Evolutionary conservation across 2,113 vertebrate genomes (phyloP), one percentile per base, ranked within the genome.

Genomic region (Lanius ludovicianus): DNA sequence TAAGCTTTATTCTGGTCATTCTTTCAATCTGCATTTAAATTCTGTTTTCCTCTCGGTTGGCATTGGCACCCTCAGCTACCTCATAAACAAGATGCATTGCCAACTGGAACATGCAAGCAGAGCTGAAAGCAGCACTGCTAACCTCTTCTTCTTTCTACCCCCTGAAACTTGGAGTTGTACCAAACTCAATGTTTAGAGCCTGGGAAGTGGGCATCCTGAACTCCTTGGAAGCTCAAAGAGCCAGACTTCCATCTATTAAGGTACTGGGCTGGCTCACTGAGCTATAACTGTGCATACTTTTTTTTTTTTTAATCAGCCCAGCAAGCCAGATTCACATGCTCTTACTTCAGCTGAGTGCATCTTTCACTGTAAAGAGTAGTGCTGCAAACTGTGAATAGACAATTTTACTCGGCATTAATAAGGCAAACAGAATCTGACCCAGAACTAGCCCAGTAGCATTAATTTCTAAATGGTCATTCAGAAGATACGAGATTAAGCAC

Each of bases 21-120:
- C 71, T 90, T 78, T 62, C 79, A 68, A 59, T 81, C 68, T 84
- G 64, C 59, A 96, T 96, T 96, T 94, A 63, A 94, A 88, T 89
- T 93, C 73, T 2, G 21, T 82, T 95, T 96, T 86, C n/a, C 71
- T 91, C 76, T 92, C 1, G 0, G 30, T 12, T 95, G 83, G 87
- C 85, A 95, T 31, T 50, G 7, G 28, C 55, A 70, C 65, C 55
- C 69, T 62, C 80, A 73, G 70, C 76, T 95, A 92, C 90, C 74
- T 94, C 84, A 87, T 83, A 90, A 96, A 93, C 73, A 95, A 81
- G 56, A 42, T 22, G 31, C 17, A 19, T 27, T 91, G 93, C 96
- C 74, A 92, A 52, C 56, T 96, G 78, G 93, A 89, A 90, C 70
- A 56, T 1, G 41, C 25, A 41, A 60, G 31, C 41, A 68, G 63